phyloP scores from a whole-genome alignment of 2,888 invertebrate species.

The Lycaena phlaeas region DNA sequence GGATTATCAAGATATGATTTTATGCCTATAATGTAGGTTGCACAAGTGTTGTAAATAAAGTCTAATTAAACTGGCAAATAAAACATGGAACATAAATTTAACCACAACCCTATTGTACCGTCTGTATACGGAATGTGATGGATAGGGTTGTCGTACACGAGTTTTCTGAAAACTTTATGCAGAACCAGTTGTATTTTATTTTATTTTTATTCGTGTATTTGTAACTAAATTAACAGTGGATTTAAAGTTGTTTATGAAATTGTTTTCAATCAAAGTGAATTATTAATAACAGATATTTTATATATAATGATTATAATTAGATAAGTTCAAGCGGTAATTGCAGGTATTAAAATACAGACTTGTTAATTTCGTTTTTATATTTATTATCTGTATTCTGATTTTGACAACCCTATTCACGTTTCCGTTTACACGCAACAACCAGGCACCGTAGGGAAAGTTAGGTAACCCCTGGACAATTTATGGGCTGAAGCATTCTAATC shows the following conservation, averaged over 20 bases:
- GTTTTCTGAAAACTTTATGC: not conserved
- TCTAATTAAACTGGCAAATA: slow-evolving; percentile 10
- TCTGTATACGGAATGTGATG: slow-evolving; percentile 5
- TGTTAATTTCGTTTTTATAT: not conserved
- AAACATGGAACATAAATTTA: slow-evolving; percentile 14
- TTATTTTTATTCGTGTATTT: no score
- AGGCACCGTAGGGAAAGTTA: slow-evolving; percentile 27
- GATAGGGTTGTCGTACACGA: not conserved
- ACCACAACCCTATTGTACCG: slow-evolving; percentile 12
- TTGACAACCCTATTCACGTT: slow-evolving; percentile 1
- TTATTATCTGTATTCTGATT: not conserved
- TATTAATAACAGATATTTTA: no score
- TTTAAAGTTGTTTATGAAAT: no score
- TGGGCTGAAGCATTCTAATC: slow-evolving; percentile 52
- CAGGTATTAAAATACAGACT: no score
- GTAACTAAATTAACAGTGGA: no score
- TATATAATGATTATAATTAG: no score
- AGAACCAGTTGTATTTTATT: no score
- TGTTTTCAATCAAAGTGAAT: no score
- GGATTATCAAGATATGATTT: no score
- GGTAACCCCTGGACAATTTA: slow-evolving; percentile 54
- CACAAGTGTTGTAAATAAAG: slow-evolving; percentile 5
- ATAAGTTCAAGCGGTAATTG: no score
- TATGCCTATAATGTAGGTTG: not conserved
- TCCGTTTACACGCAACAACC: slow-evolving; percentile 10